Percentiles rank a stretch among this genome's conserved stretches.
phyloP scores from a whole-genome alignment of 1,140 invertebrate genomes.

The Drosophila mauritiana region DNA sequence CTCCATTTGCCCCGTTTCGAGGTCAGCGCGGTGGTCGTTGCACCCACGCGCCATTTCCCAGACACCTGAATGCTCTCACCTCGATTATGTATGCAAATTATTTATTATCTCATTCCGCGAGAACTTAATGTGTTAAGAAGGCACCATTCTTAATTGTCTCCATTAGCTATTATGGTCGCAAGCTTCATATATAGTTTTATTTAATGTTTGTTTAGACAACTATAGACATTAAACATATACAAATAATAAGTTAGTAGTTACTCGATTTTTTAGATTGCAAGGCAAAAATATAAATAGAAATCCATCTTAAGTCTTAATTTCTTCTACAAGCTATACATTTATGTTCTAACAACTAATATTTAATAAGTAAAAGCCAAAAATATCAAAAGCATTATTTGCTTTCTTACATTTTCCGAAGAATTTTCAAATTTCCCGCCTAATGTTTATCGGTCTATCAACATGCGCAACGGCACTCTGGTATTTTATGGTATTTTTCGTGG shows the following conservation, averaged over 20 bases:
- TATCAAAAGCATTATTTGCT: neutral
- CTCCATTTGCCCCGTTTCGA: slow-evolving; percentile 47
- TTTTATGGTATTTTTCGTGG: slow-evolving; percentile 1
- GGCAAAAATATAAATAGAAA: no score
- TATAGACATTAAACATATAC: neutral
- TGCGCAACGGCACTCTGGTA: slow-evolving; percentile 8
- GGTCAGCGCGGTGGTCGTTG: slow-evolving; percentile 66
- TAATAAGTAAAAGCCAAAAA: no score
- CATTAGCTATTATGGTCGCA: neutral
- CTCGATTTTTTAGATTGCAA: no score
- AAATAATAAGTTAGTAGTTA: neutral
- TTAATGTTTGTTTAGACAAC: neutral
- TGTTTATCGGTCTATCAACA: slow-evolving; percentile 31
- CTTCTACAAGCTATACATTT: no score
- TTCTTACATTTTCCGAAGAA: neutral
- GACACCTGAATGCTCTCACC: slow-evolving; percentile 14
- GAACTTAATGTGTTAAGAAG: neutral
- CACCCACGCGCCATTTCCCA: slow-evolving; percentile 40
- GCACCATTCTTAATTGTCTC: neutral
- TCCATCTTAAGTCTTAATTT: no score
- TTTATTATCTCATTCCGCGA: slow-evolving; percentile 11
- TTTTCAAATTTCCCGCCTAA: slow-evolving; percentile 7
- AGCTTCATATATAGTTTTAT: neutral
- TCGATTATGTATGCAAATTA: slow-evolving; percentile 23
- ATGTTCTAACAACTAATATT: no score